These are phyloP conservation scores for Carassius carassius DNA, from an alignment of 2,113 vertebrate genomes.

Conservation along the genomic window DNA sequence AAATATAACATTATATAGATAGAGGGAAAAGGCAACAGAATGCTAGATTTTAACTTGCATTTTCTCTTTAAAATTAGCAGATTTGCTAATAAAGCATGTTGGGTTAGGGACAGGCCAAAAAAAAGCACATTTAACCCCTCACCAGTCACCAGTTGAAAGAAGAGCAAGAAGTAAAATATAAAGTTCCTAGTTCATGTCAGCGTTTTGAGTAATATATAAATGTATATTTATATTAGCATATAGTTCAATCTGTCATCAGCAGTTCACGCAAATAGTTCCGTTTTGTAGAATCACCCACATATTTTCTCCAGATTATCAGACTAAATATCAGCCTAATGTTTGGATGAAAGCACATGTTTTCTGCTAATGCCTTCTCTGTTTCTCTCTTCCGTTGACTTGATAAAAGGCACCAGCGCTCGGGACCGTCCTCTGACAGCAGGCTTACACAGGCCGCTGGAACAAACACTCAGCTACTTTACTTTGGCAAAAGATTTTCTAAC, in stretches of 20 bases:
- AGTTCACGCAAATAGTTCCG: background rate
- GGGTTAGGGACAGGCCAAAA: background rate
- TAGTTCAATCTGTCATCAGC: background rate
- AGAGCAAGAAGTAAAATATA: no score
- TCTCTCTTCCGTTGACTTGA: background rate
- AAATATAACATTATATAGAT: background rate
- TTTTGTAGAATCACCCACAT: conserved; percentile 1
- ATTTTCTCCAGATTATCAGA: conserved; percentile 18
- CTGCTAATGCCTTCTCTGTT: conserved; percentile 15
- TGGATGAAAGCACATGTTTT: conserved; percentile 41
- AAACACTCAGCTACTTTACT: conserved; percentile 16
- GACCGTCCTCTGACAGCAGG: conserved; percentile 1
- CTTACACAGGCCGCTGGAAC: background rate
- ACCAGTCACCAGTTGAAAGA: background rate
- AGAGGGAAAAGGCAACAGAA: background rate
- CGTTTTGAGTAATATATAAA: background rate
- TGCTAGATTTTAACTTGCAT: background rate
- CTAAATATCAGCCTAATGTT: conserved; percentile 8
- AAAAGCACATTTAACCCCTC: background rate
- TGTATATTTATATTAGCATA: conserved; percentile 2
- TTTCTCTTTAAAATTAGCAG: background rate
- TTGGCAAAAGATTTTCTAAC: conserved; percentile 5
- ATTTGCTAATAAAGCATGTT: background rate
- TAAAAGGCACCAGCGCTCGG: conserved; percentile 4
- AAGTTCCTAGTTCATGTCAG: background rate